phyloP scores from a whole-genome alignment of 2,888 invertebrate species.

The Molanna angustata region DNA sequence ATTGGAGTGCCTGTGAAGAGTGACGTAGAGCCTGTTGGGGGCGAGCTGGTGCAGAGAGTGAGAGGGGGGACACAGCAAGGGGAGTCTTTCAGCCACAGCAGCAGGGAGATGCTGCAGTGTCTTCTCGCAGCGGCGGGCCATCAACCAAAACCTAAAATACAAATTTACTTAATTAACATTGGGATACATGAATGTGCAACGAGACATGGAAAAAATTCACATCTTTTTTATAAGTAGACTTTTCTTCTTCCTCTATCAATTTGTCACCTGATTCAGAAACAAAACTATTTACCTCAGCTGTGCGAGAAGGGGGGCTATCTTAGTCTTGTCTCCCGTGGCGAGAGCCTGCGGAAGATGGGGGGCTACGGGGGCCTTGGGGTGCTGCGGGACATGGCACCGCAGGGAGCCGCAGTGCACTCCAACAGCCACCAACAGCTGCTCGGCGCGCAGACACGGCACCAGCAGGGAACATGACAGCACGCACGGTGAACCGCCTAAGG shows the following conservation, averaged over 20 bases:
- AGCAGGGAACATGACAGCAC: slow-evolving; percentile 88
- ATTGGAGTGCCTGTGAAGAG: slow-evolving; percentile 80
- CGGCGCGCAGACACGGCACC: slow-evolving; percentile 86
- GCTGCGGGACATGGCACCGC: slow-evolving; percentile 89
- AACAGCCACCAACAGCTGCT: slow-evolving; percentile 88
- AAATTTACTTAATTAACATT: too few relatives aligned
- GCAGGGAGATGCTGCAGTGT: slow-evolving; percentile 93
- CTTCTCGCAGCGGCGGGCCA: slow-evolving; percentile 89
- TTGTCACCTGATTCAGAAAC: too few relatives aligned
- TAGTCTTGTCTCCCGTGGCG: slow-evolving; percentile 40
- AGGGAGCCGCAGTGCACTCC: slow-evolving; percentile 93
- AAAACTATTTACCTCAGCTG: slow-evolving; percentile 60
- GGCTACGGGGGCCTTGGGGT: slow-evolving; percentile 71
- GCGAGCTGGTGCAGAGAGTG: slow-evolving; percentile 75
- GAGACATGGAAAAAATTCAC: too few relatives aligned
- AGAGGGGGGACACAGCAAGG: slow-evolving; percentile 76
- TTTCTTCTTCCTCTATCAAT: too few relatives aligned
- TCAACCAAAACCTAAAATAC: slow-evolving; percentile 84
- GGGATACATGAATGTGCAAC: too few relatives aligned
- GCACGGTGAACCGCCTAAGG: slow-evolving; percentile 80
- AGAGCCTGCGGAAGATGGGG: slow-evolving; percentile 79
- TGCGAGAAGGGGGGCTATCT: slow-evolving; percentile 44
- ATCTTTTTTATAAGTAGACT: too few relatives aligned
- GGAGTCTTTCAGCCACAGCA: slow-evolving; percentile 79
- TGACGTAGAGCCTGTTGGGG: slow-evolving; percentile 77